phyloP scores from a whole-genome alignment of 2,113 vertebrate species.

The Gorsachius goisagi region DNA sequence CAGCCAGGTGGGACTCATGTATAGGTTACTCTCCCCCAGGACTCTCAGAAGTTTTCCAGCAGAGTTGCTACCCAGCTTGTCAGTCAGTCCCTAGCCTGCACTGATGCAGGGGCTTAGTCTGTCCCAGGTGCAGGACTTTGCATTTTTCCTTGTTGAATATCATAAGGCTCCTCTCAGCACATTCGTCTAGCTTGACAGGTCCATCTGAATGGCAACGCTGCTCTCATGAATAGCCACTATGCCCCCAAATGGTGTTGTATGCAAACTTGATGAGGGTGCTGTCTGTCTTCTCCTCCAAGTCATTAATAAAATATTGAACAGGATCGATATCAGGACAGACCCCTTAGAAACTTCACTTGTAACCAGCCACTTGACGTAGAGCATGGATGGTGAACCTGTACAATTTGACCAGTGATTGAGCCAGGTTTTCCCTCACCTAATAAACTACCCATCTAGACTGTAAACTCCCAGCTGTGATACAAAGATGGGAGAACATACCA shows the following conservation, averaged over 20 bases:
- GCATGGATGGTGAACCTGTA: neutral
- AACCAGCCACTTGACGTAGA: neutral
- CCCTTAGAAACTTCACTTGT: neutral
- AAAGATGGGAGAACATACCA: neutral
- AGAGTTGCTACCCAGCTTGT: neutral
- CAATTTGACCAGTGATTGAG: neutral
- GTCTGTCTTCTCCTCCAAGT: neutral
- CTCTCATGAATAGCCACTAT: neutral
- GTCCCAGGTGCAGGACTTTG: neutral
- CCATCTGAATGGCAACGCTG: neutral
- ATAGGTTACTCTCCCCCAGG: neutral
- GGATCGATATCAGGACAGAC: neutral
- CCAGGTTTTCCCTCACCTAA: neutral
- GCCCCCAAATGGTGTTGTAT: neutral
- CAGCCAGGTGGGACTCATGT: neutral
- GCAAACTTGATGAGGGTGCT: rapidly evolving
- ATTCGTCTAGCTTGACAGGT: neutral
- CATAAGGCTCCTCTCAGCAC: neutral
- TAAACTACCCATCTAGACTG: neutral
- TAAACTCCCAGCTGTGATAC: neutral
- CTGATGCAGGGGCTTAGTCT: neutral
- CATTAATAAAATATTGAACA: neutral
- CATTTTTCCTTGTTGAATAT: neutral
- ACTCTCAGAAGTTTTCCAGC: neutral
- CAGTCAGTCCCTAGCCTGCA: neutral